phyloP scores from a whole-genome alignment of 2,113 vertebrate genomes.

The Henicopernis longicauda region DNA sequence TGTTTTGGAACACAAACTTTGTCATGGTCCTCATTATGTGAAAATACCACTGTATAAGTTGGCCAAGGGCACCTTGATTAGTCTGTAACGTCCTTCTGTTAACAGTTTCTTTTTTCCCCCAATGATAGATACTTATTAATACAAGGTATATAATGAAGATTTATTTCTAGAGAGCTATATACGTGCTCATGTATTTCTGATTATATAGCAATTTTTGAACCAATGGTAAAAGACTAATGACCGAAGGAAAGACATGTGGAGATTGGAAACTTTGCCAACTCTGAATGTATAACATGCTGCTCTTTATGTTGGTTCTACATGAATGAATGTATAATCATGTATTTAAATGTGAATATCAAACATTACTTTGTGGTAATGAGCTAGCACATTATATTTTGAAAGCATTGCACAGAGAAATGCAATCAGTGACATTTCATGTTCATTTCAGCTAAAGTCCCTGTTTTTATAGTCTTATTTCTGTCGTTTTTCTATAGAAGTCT shows the following conservation, averaged over 20 bases:
- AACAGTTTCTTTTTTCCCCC: not conserved
- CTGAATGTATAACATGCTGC: not conserved
- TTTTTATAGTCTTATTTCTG: not conserved
- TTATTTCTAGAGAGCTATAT: slow-evolving; percentile 19
- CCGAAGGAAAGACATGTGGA: not conserved
- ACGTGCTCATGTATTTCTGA: not conserved
- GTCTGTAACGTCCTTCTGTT: not conserved
- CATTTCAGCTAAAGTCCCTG: not conserved
- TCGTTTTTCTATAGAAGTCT: not conserved
- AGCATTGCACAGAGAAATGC: not conserved
- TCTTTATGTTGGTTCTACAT: not conserved
- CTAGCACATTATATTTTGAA: not conserved
- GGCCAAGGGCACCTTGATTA: slow-evolving; percentile 44
- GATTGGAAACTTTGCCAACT: not conserved
- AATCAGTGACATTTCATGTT: not conserved
- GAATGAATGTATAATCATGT: not conserved
- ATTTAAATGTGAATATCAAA: not conserved
- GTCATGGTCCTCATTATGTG: slow-evolving; percentile 16
- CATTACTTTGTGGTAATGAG: not conserved
- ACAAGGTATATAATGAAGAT: slow-evolving; percentile 34
- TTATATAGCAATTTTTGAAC: slow-evolving; percentile 25
- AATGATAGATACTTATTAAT: slow-evolving; percentile 39
- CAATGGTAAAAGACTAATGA: slow-evolving; percentile 2
- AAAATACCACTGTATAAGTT: not conserved
- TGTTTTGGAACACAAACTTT: slow-evolving; percentile 46